phyloP scores from a whole-genome alignment of 1,140 invertebrate species.

The Bursaphelenchus mucronatus region DNA sequence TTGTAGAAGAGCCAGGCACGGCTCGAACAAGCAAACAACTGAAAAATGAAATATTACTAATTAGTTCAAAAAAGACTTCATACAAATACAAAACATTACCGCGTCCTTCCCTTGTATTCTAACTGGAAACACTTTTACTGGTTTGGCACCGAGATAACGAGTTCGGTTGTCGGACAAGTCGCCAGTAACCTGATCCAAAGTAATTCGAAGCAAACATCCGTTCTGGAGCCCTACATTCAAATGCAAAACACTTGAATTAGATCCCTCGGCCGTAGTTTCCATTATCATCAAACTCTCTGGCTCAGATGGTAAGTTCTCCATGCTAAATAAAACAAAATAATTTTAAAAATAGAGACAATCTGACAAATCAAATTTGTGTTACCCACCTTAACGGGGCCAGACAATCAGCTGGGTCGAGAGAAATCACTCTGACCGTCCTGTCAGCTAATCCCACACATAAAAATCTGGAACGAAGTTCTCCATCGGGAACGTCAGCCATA shows the following conservation, averaged over 20 bases:
- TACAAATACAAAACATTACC: conserved; percentile 64
- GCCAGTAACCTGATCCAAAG: conserved; percentile 90
- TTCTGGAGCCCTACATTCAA: conserved; percentile 96
- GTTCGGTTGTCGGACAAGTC: conserved; percentile 94
- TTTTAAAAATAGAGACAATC: conserved; percentile 15
- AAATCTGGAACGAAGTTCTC: conserved; percentile 91
- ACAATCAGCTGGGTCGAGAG: conserved; percentile 74
- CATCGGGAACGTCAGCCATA: conserved; percentile 83
- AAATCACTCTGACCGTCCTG: conserved; percentile 94
- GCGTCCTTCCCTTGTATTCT: conserved; percentile 90
- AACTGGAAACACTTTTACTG: conserved; percentile 92
- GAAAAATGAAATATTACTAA: conserved; percentile 36
- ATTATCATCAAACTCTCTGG: conserved; percentile 94
- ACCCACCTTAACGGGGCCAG: conserved; percentile 53
- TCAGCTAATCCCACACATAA: conserved; percentile 92
- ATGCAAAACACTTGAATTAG: conserved; percentile 70
- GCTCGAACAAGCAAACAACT: conserved; percentile 90
- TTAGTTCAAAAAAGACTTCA: conserved; percentile 5
- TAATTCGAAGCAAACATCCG: conserved; percentile 87
- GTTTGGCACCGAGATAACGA: conserved; percentile 84
- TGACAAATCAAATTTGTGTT: conserved; percentile 2
- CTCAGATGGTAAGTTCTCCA: conserved; percentile 91
- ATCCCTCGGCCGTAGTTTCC: conserved; percentile 71
- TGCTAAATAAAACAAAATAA: conserved; percentile 73
- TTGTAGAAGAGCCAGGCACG: conserved; percentile 97